These are phyloP conservation scores for Sminthurides aquaticus DNA, from an alignment of 2,888 invertebrate genomes.

Conservation along the genomic window DNA sequence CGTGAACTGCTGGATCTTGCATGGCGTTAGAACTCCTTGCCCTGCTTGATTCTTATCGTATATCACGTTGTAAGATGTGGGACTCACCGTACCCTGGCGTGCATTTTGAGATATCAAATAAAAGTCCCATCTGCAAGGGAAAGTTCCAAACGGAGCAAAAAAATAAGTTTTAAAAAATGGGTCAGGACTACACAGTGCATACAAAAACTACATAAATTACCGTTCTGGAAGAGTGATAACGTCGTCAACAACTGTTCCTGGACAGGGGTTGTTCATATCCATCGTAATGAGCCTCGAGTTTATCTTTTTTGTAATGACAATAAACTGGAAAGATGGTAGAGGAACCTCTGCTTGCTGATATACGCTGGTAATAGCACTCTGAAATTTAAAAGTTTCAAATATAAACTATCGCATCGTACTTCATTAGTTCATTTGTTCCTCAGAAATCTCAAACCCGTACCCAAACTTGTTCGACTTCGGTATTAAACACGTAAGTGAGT, in stretches of 20 bases:
- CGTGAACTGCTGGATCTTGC: constrained; percentile 70
- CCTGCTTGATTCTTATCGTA: constrained; percentile 53
- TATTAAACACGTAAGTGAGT: constrained; percentile 25
- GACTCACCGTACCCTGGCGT: constrained; percentile 79
- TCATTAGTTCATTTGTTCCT: constrained; percentile 1
- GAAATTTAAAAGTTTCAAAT: constrained; percentile 6
- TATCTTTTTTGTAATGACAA: constrained; percentile 35
- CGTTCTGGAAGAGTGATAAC: constrained; percentile 67
- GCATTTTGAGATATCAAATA: constrained; percentile 81
- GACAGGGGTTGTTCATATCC: constrained; percentile 54
- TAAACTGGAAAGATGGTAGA: constrained; percentile 30
- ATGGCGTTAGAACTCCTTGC: constrained; percentile 57
- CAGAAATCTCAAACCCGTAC: constrained; percentile 22
- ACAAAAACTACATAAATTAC: constrained; percentile 45
- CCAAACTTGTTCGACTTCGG: constrained; percentile 35
- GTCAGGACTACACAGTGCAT: background rate
- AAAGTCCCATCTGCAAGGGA: constrained; percentile 67
- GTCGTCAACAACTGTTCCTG: constrained; percentile 83
- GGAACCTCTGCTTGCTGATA: constrained; percentile 16
- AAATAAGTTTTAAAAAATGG: background rate
- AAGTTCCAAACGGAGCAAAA: background rate
- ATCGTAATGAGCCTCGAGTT: constrained; percentile 29
- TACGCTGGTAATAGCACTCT: constrained; percentile 49
- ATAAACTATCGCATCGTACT: background rate
- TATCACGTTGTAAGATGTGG: constrained; percentile 82